Evolutionary conservation across 1,140 invertebrate species (phyloP), one percentile per base, ranked within the genome.

Genomic region (Heliconius congener): DNA sequence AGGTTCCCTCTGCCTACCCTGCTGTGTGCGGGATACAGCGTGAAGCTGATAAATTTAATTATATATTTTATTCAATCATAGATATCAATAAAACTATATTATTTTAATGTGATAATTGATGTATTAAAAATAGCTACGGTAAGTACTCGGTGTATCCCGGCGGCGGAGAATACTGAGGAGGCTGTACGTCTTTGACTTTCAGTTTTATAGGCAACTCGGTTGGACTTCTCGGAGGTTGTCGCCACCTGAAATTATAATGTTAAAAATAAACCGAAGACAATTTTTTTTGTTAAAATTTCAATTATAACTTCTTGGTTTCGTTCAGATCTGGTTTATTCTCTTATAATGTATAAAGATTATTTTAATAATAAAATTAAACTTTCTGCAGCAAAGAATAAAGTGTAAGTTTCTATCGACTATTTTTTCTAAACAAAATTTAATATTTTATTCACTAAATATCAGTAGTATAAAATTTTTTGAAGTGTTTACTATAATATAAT

Each of bases 151-250:
- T 87, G 57, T 93, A 94, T 3, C 86, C 87, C 0, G 91, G 91
- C 9, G 93, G 91, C 8, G 91, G 91, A 0, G 88, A 91, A 60
- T 93, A 93, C 55, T 91, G 86, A 5, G 90, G 88, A 3, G 90
- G 91, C 55, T 86, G 86, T 8, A 74, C 30, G 60, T 90, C 80
- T 74, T 89, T 92, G 4, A 85, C 75, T 0, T 85, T 84, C 11
- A 93, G 84, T 75, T 88, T 79, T 3, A 91, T 55, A 1, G 88
- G 88, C 8, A 75, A 79, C n/a, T 81, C 71, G 27, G 78, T 80
- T 57, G 84, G 79, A 19, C 85, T 81, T 8, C 81, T 79, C 4
- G 93, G 93, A 3, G 92, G 88, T 60, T 89, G 82, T 71, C 88
- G 93, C 90, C 90, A 93, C 92, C 91, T 93, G 78, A 30, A 84